phyloP scores from a whole-genome alignment of 2,888 invertebrate genomes.

The Oxytorus armatus region DNA sequence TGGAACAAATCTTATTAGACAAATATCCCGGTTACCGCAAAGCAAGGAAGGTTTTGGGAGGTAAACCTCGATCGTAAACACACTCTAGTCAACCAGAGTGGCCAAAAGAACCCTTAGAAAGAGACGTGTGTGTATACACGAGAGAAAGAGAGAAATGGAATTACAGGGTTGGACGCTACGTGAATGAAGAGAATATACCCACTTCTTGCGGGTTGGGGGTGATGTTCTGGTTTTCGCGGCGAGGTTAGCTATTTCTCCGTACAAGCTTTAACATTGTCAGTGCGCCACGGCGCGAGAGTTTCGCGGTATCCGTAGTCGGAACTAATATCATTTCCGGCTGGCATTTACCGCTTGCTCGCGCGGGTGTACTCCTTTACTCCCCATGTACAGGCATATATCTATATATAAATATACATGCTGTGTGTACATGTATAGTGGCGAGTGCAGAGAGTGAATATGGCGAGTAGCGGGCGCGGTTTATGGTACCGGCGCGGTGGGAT shows the following conservation, averaged over 20 bases:
- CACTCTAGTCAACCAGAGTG: neutral
- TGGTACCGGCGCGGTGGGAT: conserved; percentile 63
- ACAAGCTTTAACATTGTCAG: conserved; percentile 23
- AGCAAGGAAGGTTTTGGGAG: neutral
- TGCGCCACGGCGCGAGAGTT: conserved; percentile 26
- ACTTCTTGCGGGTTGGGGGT: neutral
- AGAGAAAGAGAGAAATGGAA: conserved; percentile 24
- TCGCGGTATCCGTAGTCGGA: conserved; percentile 66
- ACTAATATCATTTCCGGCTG: conserved; percentile 67
- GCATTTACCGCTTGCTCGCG: conserved; percentile 63
- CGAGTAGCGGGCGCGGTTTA: conserved; percentile 56
- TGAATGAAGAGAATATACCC: neutral
- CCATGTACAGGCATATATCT: conserved; percentile 8
- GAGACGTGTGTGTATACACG: neutral
- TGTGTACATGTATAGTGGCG: conserved; percentile 1
- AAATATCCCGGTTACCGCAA: too few species aligned
- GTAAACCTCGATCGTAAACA: neutral
- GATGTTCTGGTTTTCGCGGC: conserved; percentile 22
- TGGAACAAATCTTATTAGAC: too few species aligned
- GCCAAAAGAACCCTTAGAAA: neutral
- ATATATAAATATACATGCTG: neutral
- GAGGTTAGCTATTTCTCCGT: conserved; percentile 29
- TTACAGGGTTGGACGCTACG: neutral
- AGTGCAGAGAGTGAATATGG: conserved; percentile 45
- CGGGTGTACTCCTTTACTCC: conserved; percentile 29